Conservation (phyloP, 2,113 vertebrate species). For the Paramisgurnus dabryanus region DNA sequence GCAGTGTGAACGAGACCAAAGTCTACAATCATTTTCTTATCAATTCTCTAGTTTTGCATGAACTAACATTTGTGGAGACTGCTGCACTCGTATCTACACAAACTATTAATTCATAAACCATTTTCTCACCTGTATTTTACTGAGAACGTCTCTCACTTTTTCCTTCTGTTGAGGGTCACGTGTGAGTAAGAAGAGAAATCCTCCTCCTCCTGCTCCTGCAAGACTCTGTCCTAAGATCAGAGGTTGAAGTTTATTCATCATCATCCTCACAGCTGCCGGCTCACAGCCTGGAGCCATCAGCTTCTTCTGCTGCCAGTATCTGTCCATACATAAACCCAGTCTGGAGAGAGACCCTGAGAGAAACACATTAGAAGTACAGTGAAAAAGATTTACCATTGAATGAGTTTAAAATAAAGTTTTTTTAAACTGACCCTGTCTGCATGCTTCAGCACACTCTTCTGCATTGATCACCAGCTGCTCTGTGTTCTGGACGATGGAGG, state of each 20-base stretch:
- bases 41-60: no score
- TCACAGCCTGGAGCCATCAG: conserved; percentile 91
- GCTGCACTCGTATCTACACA: no score
- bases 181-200: no score
- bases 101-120: no score
- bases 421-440: conserved; percentile 74
- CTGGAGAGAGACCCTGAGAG: conserved; percentile 75
- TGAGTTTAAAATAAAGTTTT: no score
- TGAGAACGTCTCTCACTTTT: conserved; percentile 72
- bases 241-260: conserved; percentile 83
- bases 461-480: conserved; percentile 81
- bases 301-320: conserved; percentile 93
- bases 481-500: conserved; percentile 77
- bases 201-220: no score
- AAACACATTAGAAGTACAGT: no score
- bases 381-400: no score
- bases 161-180: conserved; percentile 29
- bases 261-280: conserved; percentile 77
- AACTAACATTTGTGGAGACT: no score
- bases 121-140: conserved; percentile 69
- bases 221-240: conserved; percentile 75
- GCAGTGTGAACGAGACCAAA: no score
- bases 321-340: conserved; percentile 80
- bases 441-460: conserved; percentile 81
- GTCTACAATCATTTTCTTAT: no score